Percentiles rank a stretch among this genome's conserved stretches.
Conservation (phyloP, 2,797 vertebrate genomes). For the Acanthurus lineatus region DNA sequence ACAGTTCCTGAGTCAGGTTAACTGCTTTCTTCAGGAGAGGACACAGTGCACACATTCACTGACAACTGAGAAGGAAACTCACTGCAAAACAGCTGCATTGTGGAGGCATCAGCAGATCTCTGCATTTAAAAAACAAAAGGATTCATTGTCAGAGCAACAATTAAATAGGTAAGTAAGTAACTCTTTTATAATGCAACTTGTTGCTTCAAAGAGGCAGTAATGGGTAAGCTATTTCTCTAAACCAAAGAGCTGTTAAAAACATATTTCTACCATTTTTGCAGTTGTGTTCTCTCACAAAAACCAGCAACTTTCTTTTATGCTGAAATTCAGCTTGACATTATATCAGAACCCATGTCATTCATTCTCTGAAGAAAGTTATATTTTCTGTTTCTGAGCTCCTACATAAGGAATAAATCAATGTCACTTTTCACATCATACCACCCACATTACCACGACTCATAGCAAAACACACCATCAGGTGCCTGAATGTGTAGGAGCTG, state of each 20-base stretch:
- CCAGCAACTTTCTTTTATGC: not conserved
- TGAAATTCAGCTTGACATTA: not conserved
- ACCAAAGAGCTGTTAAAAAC: too few relatives aligned
- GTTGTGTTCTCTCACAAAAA: not conserved
- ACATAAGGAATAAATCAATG: not conserved
- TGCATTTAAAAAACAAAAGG: not conserved
- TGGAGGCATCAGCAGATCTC: not conserved
- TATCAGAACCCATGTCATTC: not conserved
- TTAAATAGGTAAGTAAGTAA: too few relatives aligned
- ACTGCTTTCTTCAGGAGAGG: slow-evolving; percentile 1
- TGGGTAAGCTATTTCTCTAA: too few relatives aligned
- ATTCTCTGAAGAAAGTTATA: not conserved
- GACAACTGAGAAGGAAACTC: slow-evolving; percentile 19
- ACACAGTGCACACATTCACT: not conserved
- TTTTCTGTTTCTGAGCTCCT: not conserved
- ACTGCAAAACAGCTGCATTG: slow-evolving; percentile 16
- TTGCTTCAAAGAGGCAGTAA: too few relatives aligned
- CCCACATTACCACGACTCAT: not conserved
- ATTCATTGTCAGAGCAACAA: too few relatives aligned
- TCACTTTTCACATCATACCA: not conserved
- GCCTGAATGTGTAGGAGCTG: not conserved
- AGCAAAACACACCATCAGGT: not conserved
- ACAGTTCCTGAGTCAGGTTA: slow-evolving; percentile 12
- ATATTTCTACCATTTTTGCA: not conserved
- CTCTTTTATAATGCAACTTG: too few relatives aligned